Base-by-base conservation (phyloP, 1,140 invertebrate species). In the Thaumetopoea pityocampa region DNA sequence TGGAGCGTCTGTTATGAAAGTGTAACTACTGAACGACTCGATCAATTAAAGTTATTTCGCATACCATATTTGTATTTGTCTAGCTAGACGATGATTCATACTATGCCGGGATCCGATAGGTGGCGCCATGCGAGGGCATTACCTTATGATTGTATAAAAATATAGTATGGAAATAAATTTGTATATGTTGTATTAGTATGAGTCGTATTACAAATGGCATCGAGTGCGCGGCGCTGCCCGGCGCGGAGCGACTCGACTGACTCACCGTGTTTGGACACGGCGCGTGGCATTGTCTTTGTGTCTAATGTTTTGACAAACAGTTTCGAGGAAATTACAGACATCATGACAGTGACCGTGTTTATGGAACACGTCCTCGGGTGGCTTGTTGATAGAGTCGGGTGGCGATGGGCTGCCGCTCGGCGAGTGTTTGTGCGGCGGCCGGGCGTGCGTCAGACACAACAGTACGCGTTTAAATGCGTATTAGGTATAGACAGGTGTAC, bases 221-320 rank as follows among this genome's bases (percentile, higher is more conserved):
- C 15, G 10, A 16, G 27, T 40, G 37, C 29, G 16, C 19, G 34
- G 24, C 22, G 11, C 22, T 5, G 40, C 30, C 29, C 19, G 14
- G 18, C 28, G 40, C 8, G 4, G 4, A 17, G 5, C 23, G 10
- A 10, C 7, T 18, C 5, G 46, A 26, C 26, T 67, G 59, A 70
- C 10, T 68, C 64, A 64, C 40, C 14, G 51, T 79, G 69, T 80
- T 80, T 77, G 53, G 52, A 44, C 42, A 47, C 48, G 68, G 68
- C 76, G 68, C 76, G 76, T 80, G 76, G 56, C 76, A 71, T 68
- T 68, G 66, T 74, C 59, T 55, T 63, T 63, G 59, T 58, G 63
- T 54, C 33, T 57, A 38, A 57, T 77, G 67, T 74, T 71, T 68
- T 61, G 64, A 60, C 56, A 72, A 70, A 67, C 55, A 61, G 55